Conservation (phyloP, 1,140 invertebrate genomes). For the Brachionus rotundiformis region DNA sequence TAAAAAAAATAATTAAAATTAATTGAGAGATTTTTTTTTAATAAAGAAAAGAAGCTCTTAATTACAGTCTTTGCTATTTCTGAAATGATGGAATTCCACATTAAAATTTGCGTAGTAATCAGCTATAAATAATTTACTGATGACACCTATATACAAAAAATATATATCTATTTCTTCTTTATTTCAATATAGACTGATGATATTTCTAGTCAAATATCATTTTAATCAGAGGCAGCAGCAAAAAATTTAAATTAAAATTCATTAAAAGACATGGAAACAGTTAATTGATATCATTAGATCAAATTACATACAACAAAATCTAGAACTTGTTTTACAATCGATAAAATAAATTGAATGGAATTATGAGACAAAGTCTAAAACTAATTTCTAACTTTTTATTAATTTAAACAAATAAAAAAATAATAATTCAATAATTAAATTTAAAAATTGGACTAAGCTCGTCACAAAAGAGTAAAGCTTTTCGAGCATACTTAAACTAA, state of each 20-base stretch:
- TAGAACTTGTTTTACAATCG: background rate
- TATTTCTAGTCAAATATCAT: background rate
- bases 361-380: too few species aligned
- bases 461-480: background rate
- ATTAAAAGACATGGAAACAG: background rate
- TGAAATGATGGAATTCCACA: too few species aligned
- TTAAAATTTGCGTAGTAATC: too few species aligned
- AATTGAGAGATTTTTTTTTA: background rate
- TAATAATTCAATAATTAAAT: too few species aligned
- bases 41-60: background rate
- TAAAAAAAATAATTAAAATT: too few species aligned
- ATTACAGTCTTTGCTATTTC: background rate
- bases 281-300: slow-evolving; percentile 20
- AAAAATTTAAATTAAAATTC: background rate
- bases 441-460: too few species aligned
- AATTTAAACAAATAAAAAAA: too few species aligned
- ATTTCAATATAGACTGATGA: background rate
- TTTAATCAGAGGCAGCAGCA: background rate
- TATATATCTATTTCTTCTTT: too few species aligned
- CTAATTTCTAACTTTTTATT: too few species aligned
- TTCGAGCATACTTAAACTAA: background rate
- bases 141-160: too few species aligned
- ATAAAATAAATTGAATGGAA: background rate
- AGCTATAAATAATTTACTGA: too few species aligned
- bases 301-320: background rate